Evolutionary conservation across 2,797 vertebrate genomes (phyloP), one percentile per base, ranked within the genome.

Genomic region (Paratrypauchen microcephalus): DNA sequence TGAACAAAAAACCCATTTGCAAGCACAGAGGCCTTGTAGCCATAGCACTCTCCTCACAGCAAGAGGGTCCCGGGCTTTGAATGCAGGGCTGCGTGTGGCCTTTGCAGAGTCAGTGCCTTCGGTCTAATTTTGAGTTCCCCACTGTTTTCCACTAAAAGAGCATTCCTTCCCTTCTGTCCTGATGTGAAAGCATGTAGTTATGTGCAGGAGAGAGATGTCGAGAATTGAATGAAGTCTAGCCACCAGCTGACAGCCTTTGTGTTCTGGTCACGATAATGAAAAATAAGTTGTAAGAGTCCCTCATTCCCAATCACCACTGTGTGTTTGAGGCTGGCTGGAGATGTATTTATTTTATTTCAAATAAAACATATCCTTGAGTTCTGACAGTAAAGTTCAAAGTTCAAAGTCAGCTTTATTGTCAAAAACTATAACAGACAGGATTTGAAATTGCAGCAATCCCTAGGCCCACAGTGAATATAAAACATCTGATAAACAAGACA

Each of bases 11-110:
- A 12, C 4, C 52, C 52, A 55, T 23, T 55, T 23, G 21, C 9
- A 55, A 55, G 9, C 52, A 55, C n/a, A 55, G 52, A 5, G 7
- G 52, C 11, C 52, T n/a, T 21, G 21, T 57, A 26, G 55, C 26
- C 24, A 16, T 57, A 28, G 24, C 24, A 57, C 55, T 57, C 2
- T 6, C 55, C 55, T 57, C 55, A 57, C 55, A 57, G 23, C 55
- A 26, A 57, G 24, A 57, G 55, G 55, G 55, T 57, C 24, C 24
- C 78, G 68, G 69, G 23, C 23, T 28, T 57, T 57, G 55, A 57
- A 28, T 28, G 23, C 4, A 57, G 24, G 24, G 12, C 55, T 57
- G 55, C 24, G 24, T 57, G 55, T 57, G 55, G 55, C 55, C 55
- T 26, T 26, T 26, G 55, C 55, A 28, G 23, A 57, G 55, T 28